Base-by-base conservation (phyloP, 2,113 vertebrate genomes). In the Carassius carassius region DNA sequence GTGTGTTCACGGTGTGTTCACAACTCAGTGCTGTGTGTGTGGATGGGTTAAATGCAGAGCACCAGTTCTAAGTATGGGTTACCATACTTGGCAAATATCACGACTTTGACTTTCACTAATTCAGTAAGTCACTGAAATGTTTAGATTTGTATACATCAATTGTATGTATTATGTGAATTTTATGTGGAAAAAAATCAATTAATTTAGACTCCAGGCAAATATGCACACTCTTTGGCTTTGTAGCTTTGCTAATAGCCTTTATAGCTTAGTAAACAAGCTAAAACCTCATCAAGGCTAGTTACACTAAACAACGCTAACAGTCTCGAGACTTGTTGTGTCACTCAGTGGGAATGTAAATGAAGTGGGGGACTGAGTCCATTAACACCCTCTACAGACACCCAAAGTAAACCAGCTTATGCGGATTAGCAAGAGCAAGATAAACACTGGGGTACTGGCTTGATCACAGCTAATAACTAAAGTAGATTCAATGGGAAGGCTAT, bases 301-400 rank as follows among this genome's bases (percentile, higher is more conserved):
- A 54, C 62, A 51, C 62, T 69, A 69, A 81, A 69, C 63, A 81
- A 23, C 16, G 14, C 80, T 11, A 70, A 78, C 44, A 21, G 29
- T 32, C 69, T 70, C 19, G 16, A 63, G 81, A 51, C 80, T 65
- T 13, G 65, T 32, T 67, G 21, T 56, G 37, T 70, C 16, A 63
- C 70, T 78, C 63, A 77, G 76, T 4, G 78, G 87, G 89, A 91
- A 91, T 93, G 89, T 84, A 89, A 88, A 84, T 35, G 87, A 67
- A 54, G 63, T 88, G 74, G 41, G 37, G n/a, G 77, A 72, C 80
- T 72, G 47, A 87, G 84, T 89, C 49, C 37, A 86, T 89, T 91
- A 92, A 93, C 91, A 88, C 92, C 92, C 91, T 94, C 87, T 17
- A 86, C 91, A 91, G 93, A 94, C 91, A 92, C 77, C 76, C 81